Percentiles rank a stretch among this genome's conserved stretches.
These are phyloP conservation scores for Drosophila barbarae DNA, from an alignment of 2,888 invertebrate genomes.

Conservation along the genomic window DNA sequence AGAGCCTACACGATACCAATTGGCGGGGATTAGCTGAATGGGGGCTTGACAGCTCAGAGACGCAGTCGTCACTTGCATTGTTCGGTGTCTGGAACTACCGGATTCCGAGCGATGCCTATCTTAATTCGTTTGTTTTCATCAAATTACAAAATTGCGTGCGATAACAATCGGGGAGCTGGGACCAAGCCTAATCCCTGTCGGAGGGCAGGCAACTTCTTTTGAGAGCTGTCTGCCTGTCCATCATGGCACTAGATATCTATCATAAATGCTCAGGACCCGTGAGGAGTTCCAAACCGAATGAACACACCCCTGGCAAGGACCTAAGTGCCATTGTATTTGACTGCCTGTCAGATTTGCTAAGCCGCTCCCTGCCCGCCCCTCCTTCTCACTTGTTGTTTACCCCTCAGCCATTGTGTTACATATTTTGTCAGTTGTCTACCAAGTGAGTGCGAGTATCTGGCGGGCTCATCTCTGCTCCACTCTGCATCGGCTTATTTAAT, in stretches of 20 bases:
- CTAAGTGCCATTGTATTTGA: slow-evolving; percentile 69
- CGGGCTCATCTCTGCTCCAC: slow-evolving; percentile 41
- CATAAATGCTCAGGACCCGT: slow-evolving; percentile 65
- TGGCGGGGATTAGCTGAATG: slow-evolving; percentile 39
- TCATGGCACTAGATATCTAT: slow-evolving; percentile 73
- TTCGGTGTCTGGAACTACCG: slow-evolving; percentile 50
- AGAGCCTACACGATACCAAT: slow-evolving; percentile 31
- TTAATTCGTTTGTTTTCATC: slow-evolving; percentile 78
- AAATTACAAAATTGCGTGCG: slow-evolving; percentile 79
- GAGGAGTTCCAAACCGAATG: background rate
- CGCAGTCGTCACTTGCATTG: slow-evolving; percentile 35
- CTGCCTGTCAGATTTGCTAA: slow-evolving; percentile 58
- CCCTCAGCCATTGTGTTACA: slow-evolving; percentile 50
- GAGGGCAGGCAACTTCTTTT: slow-evolving; percentile 42
- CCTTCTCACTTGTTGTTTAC: slow-evolving; percentile 59
- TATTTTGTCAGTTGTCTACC: slow-evolving; percentile 69
- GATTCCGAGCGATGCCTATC: slow-evolving; percentile 67
- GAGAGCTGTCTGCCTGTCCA: slow-evolving; percentile 61
- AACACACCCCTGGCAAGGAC: slow-evolving; percentile 45
- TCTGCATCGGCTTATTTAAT: slow-evolving; percentile 74
- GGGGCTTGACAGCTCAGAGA: slow-evolving; percentile 17
- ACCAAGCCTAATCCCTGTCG: slow-evolving; percentile 63
- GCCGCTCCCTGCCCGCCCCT: slow-evolving; percentile 45
- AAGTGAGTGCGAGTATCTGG: slow-evolving; percentile 38
- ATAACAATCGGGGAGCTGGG: slow-evolving; percentile 72